Base-by-base conservation (phyloP, 2,797 vertebrate genomes). In the Clarias laeviceps region DNA sequence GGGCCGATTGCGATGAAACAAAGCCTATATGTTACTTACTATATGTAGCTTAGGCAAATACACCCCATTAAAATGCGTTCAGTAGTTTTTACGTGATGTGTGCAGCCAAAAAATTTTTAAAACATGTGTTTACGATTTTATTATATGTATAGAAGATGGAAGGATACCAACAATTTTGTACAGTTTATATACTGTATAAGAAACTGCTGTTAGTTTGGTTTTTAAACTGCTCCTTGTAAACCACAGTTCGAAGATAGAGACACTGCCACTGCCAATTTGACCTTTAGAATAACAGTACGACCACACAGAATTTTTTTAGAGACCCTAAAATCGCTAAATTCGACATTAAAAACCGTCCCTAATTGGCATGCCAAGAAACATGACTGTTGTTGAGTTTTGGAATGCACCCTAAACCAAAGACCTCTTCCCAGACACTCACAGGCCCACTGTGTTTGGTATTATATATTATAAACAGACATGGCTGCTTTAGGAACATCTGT, bases 341-440 rank as follows among this genome's bases (percentile, higher is more conserved):
- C 65, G 69, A 89, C 89, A 90, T 91, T 80, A 91, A 83, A 91
- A 76, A 78, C 76, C 72, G 56, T 85, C 80, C 89, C 82, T 88
- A 92, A 92, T 89, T 89, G 88, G 56, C 83, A 89, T 90, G 87
- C 78, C 80, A 82, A 84, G 85, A 81, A 88, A 90, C 91, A 92
- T 87, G 90, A 89, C 22, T 90, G 89, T 87, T 79, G 85, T 80
- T 86, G 86, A 81, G 89, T 89, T 84, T 89, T 68, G 72, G 54
- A 81, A 61, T 40, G 84, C 86, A 85, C 88, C 85, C 84, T 85
- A n/a, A 84, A 90, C 89, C 91, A 92, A 92, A 91, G 82, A 80
- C 84, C 89, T 62, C 22, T 79, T 61, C 88, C 82, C 54, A 40
- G 83, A 15, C n/a, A 74, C 82, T 54, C 84, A 40, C 80, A 59